phyloP scores from a whole-genome alignment of 2,797 vertebrate species.

The Parauchenoglanis punctatus region DNA sequence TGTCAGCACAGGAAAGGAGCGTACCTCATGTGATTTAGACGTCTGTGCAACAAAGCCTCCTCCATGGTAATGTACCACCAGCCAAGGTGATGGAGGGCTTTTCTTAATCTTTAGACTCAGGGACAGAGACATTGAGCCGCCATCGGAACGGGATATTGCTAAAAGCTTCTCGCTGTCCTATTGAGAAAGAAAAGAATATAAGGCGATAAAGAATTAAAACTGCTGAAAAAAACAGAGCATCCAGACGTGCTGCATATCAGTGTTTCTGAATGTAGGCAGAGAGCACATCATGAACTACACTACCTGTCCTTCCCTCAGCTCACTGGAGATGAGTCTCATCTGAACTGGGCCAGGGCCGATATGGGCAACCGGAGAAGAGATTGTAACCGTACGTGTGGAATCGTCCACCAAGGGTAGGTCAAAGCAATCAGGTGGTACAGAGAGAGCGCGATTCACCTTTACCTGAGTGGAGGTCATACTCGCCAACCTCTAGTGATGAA shows the following conservation, averaged over 20 bases:
- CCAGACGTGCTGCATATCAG: not conserved
- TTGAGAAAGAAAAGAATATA: not conserved
- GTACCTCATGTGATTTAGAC: constrained; percentile 90
- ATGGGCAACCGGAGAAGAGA: constrained; percentile 84
- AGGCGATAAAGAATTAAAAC: not conserved
- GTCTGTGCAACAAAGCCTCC: constrained; percentile 95
- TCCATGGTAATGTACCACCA: constrained; percentile 88
- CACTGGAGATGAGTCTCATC: constrained; percentile 88
- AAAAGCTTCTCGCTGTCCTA: constrained; percentile 85
- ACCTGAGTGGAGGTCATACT: constrained; percentile 85
- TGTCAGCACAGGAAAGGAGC: not conserved
- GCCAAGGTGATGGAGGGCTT: constrained; percentile 77
- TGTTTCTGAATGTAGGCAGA: too few relatives aligned
- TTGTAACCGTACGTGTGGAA: constrained; percentile 76
- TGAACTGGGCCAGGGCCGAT: constrained; percentile 79
- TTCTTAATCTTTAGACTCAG: constrained; percentile 77
- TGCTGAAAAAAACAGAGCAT: not conserved
- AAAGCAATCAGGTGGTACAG: constrained; percentile 81
- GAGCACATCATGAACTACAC: not conserved
- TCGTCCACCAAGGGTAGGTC: constrained; percentile 82
- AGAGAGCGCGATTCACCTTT: constrained; percentile 84
- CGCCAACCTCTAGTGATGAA: constrained; percentile 77
- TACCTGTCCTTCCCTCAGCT: constrained; percentile 91
- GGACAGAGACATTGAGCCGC: constrained; percentile 77
- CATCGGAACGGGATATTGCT: constrained; percentile 78